phyloP scores from a whole-genome alignment of 2,113 vertebrate species.

The Dunckerocampus dactyliophorus region DNA sequence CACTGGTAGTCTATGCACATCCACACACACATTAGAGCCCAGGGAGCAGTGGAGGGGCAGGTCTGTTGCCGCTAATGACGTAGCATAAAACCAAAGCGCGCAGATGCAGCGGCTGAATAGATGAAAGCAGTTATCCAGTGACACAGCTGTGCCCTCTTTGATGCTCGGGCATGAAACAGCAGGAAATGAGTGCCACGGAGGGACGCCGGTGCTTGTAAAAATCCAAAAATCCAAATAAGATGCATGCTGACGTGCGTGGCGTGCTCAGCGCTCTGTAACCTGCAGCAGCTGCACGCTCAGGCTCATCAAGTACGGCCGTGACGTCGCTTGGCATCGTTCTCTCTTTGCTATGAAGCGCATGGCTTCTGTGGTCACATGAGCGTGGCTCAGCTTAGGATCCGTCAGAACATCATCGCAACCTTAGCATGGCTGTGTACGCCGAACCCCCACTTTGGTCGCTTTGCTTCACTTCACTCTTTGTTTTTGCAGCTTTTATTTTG shows the following conservation, averaged over 20 bases:
- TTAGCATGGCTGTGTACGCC: too few species aligned
- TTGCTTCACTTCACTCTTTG: too few species aligned
- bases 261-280: conserved; percentile 20
- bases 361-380: too few species aligned
- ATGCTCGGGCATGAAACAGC: conserved; percentile 58
- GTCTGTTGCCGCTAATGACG: conserved; percentile 38
- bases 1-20: not conserved
- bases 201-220: conserved; percentile 24
- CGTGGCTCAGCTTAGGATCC: too few species aligned
- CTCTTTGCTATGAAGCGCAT: not conserved
- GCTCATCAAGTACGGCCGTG: conserved; percentile 15
- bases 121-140: conserved; percentile 59
- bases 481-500: too few species aligned
- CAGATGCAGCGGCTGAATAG: conserved; percentile 60
- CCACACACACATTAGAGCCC: conserved; percentile 1
- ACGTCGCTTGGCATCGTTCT: conserved; percentile 22
- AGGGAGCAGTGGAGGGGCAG: not conserved
- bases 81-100: conserved; percentile 38
- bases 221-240: conserved; percentile 8
- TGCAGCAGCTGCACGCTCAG: conserved; percentile 32
- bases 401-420: too few species aligned
- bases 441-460: too few species aligned
- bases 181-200: conserved; percentile 56
- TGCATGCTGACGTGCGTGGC: conserved; percentile 23
- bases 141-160: conserved; percentile 64